Evolutionary conservation across 2,113 vertebrate genomes (phyloP).

Genomic region (Falcunculus frontatus): DNA sequence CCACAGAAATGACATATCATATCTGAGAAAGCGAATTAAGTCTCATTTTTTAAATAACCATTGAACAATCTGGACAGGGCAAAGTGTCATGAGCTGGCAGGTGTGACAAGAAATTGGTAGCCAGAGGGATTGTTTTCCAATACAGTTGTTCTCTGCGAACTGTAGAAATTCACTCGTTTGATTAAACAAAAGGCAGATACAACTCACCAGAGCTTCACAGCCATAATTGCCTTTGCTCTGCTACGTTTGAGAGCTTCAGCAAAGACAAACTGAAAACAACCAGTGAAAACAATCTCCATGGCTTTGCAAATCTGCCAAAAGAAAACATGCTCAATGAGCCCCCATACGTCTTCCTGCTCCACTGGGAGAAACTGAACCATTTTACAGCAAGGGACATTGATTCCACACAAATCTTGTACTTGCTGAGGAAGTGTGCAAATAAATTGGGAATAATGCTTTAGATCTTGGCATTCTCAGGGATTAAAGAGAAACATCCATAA

Average conservation of each 20-base stretch:
- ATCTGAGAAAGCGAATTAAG: conserved; percentile 16
- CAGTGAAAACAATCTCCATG: neutral
- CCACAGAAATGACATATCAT: conserved; percentile 13
- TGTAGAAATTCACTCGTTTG: conserved; percentile 16
- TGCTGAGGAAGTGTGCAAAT: neutral
- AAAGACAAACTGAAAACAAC: neutral
- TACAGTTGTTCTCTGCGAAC: neutral
- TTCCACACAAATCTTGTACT: neutral
- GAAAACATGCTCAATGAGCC: rapidly evolving
- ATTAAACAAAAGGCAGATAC: conserved; percentile 7
- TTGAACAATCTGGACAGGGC: neutral
- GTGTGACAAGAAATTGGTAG: conserved; percentile 23
- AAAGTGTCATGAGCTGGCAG: neutral
- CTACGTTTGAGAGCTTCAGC: neutral
- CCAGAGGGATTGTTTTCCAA: neutral
- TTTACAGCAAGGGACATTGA: neutral
- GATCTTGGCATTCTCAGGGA: neutral
- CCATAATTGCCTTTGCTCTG: neutral
- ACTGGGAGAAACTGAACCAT: neutral
- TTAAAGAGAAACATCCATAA: neutral
- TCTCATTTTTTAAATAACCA: neutral
- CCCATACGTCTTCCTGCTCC: neutral
- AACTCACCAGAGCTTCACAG: neutral
- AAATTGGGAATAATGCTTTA: neutral
- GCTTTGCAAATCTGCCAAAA: neutral